Percentiles rank a stretch among this genome's conserved stretches.
Conservation (phyloP, 2,797 vertebrate genomes). For the Aulostomus chinensis region DNA sequence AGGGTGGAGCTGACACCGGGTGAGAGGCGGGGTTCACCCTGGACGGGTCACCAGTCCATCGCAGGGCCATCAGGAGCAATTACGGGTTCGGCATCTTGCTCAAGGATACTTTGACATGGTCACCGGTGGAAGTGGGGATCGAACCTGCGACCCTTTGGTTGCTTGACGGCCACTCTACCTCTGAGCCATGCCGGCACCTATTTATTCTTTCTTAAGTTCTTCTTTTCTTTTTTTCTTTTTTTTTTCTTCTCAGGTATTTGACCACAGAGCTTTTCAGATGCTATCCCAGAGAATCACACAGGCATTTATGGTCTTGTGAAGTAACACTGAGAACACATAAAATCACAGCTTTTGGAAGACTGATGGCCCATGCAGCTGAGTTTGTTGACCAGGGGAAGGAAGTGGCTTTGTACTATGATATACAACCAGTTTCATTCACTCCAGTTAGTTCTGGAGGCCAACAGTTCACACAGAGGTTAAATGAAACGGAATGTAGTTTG, state of each 20-base stretch:
- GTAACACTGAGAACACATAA: neutral
- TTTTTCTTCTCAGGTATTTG: neutral
- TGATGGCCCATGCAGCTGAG: neutral
- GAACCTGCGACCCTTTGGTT: too few relatives aligned
- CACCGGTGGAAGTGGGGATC: too few relatives aligned
- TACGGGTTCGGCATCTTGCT: too few relatives aligned
- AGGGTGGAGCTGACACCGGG: too few relatives aligned
- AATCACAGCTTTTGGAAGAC: slow-evolving; percentile 6
- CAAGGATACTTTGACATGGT: too few relatives aligned
- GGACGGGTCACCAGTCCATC: too few relatives aligned
- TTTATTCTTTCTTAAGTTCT: too few relatives aligned
- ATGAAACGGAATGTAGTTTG: slow-evolving; percentile 13
- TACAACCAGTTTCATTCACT: neutral
- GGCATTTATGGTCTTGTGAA: slow-evolving; percentile 12
- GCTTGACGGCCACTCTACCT: too few relatives aligned
- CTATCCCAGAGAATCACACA: neutral
- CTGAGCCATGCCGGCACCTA: too few relatives aligned
- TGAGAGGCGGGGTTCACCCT: too few relatives aligned
- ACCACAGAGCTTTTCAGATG: slow-evolving; percentile 15
- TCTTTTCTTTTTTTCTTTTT: too few relatives aligned
- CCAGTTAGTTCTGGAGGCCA: neutral
- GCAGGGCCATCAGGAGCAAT: too few relatives aligned
- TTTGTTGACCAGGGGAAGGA: neutral
- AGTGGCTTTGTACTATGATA: neutral
- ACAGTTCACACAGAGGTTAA: slow-evolving; percentile 10